Base-by-base conservation (phyloP, 53 echinoderm and acorn worm species). In the Holothuria leucospilota region DNA sequence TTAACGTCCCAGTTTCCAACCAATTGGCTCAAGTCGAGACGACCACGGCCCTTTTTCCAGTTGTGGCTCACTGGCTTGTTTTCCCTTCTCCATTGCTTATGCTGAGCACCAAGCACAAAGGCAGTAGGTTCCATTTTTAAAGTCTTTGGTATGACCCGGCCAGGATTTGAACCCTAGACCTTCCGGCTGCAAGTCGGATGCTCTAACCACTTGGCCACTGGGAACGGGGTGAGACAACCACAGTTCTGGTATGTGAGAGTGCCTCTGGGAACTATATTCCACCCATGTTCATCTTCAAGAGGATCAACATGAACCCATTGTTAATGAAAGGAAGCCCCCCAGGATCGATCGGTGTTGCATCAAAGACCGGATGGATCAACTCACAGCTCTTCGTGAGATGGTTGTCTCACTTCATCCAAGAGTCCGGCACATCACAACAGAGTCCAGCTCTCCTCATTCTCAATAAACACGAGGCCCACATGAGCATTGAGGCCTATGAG, bases 241-340 rank as follows among this genome's bases (percentile, higher is more conserved):
- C 69, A 34, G 69, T 69, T 4, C 5, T 69, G 29, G 69, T 69
- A 5, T 69, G 38, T 69, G 29, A 8, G 29, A 69, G 69, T 34
- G 69, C 69, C 5, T 38, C 69, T 28, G 69, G 69, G 7, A 69
- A 69, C 30, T 69, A 29, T 69, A 69, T 69, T 28, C 69, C 39
- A 34, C 69, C 39, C 20, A 69, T 69, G 69, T 69, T 69, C 25
- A 24, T 69, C 29, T 69, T 69, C 29, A 69, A 69, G 13, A 26
- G 39, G 13, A 29, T 28, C 28, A 69, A 69, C 30, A 69, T 69
- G 34, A 69, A 38, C 39, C 39, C 5, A 8, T 69, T 69, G 69
- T 10, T 69, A 24, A 69, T 69, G 69, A 69, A 6, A 28, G 69
- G 69, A 28, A 28, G 69, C 30, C 69, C 69, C 30, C 69, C 39